Evolutionary conservation across 2,113 vertebrate species (phyloP).

Genomic region (Athene noctua): DNA sequence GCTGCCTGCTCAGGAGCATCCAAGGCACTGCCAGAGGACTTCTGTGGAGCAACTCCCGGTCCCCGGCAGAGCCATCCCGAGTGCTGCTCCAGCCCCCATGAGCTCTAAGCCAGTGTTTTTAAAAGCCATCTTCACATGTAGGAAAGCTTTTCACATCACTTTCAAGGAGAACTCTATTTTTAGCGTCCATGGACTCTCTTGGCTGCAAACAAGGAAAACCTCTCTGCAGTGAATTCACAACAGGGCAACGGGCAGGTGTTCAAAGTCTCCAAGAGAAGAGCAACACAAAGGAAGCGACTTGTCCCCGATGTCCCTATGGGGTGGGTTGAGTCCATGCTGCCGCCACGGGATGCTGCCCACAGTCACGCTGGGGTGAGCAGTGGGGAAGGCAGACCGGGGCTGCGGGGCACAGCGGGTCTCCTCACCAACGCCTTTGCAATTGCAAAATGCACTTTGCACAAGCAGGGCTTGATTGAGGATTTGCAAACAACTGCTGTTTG

Average conservation of each 20-base stretch:
- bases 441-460: not conserved
- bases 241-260: not conserved
- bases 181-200: not conserved
- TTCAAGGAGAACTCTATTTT: conserved; percentile 32
- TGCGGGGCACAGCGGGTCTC: not conserved
- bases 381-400: not conserved
- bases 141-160: conserved; percentile 10
- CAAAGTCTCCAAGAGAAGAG: not conserved
- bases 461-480: not conserved
- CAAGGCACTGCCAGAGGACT: rapidly evolving
- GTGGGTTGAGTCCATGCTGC: not conserved
- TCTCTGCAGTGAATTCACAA: not conserved
- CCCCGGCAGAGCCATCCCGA: rapidly evolving
- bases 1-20: not conserved
- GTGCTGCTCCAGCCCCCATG: rapidly evolving
- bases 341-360: rapidly evolving
- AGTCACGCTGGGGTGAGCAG: not conserved
- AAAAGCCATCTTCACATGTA: not conserved
- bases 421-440: rapidly evolving
- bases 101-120: not conserved
- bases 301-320: not conserved
- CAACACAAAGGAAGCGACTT: not conserved
- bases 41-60: not conserved
- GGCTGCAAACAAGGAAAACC: not conserved
- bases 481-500: not conserved